phyloP scores from a whole-genome alignment of 2,888 invertebrate genomes.

The Clitarchus hookeri region DNA sequence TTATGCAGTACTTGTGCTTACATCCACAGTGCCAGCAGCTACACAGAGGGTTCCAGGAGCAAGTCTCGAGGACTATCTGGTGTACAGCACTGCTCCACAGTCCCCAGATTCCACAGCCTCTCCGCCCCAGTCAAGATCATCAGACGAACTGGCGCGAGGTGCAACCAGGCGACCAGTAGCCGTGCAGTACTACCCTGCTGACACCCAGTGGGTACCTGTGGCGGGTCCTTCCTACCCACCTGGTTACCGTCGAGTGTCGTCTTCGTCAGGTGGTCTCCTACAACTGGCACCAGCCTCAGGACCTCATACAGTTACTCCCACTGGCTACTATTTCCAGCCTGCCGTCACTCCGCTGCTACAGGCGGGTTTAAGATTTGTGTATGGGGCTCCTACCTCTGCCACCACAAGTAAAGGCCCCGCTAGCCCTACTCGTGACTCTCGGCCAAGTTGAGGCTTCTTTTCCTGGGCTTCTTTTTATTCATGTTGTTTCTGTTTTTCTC shows the following conservation, averaged over 20 bases:
- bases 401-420: neutral
- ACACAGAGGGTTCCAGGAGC: constrained; percentile 31
- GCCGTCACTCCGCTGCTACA: constrained; percentile 41
- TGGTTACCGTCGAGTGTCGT: constrained; percentile 36
- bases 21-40: constrained; percentile 23
- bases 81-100: constrained; percentile 40
- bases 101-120: constrained; percentile 33
- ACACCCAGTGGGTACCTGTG: constrained; percentile 30
- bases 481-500: neutral
- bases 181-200: constrained; percentile 12
- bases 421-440: neutral
- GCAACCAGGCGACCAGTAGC: constrained; percentile 1
- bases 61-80: constrained; percentile 37
- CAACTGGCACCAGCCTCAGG: constrained; percentile 33
- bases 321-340: constrained; percentile 41
- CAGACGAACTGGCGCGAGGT: constrained; percentile 3
- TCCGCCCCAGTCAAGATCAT: constrained; percentile 17
- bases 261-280: constrained; percentile 33
- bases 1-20: too few species aligned
- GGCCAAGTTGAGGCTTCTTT: neutral
- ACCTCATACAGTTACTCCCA: constrained; percentile 23
- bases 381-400: neutral
- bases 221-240: constrained; percentile 31
- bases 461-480: neutral
- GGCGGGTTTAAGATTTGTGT: constrained; percentile 38